Percentiles rank a stretch among this genome's conserved stretches.
Conservation (phyloP, 2,113 vertebrate species). For the human region GRCh38 chr15:70942001-70942500, state of each 20-base stretch:
- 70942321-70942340: conserved; percentile 32
- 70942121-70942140: conserved; percentile 35
- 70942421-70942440: not conserved
- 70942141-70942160: not conserved
- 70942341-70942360: not conserved
- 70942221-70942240: conserved; percentile 6
- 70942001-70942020: not conserved
- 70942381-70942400: not conserved
- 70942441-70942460: not conserved
- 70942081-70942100: conserved; percentile 9
- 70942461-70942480: not conserved
- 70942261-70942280: not conserved
- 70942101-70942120: conserved; percentile 37
- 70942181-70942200: not conserved
- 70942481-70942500: conserved; percentile 11
- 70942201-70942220: conserved; percentile 16
- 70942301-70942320: conserved; percentile 14
- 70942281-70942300: not conserved
- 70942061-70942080: not conserved
- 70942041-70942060: not conserved
- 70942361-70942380: not conserved
- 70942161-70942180: not conserved
- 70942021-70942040: not conserved
- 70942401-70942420: conserved; percentile 13
- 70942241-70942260: not conserved